These are phyloP conservation scores for Temnothorax nylanderi DNA, from an alignment of 1,140 invertebrate genomes.

Conservation along the genomic window DNA sequence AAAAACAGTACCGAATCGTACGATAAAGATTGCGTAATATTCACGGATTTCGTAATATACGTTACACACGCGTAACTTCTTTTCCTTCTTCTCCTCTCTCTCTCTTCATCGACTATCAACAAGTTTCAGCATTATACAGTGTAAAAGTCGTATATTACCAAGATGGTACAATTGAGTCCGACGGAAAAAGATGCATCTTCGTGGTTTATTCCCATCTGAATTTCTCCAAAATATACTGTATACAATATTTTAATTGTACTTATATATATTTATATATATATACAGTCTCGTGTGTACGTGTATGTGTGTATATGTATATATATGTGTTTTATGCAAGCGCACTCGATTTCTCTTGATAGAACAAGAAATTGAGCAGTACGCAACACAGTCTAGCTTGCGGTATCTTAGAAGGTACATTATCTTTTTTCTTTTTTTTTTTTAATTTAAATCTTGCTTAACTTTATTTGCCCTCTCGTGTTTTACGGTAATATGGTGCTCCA, in stretches of 20 bases:
- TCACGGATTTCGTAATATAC: constrained; percentile 61
- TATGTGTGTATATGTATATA: constrained; percentile 3
- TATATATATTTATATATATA: constrained; percentile 82
- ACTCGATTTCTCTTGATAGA: constrained; percentile 77
- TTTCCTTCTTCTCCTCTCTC: not conserved
- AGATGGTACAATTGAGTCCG: constrained; percentile 73
- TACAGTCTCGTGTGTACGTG: constrained; percentile 77
- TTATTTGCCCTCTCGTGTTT: constrained; percentile 58
- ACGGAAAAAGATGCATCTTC: constrained; percentile 73
- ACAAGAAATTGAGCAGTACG: constrained; percentile 83
- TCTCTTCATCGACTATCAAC: constrained; percentile 60
- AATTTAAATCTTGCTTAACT: constrained; percentile 61
- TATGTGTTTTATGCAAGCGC: constrained; percentile 74
- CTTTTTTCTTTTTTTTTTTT: constrained; percentile 61
- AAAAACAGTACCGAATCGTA: not conserved
- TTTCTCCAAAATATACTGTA: constrained; percentile 85
- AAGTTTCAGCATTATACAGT: constrained; percentile 64
- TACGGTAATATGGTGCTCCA: constrained; percentile 74
- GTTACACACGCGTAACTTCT: constrained; percentile 53
- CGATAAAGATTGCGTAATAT: constrained; percentile 45
- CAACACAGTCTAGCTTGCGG: constrained; percentile 78
- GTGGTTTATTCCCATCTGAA: constrained; percentile 82
- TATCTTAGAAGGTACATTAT: constrained; percentile 71
- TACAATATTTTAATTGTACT: constrained; percentile 85
- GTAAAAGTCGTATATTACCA: constrained; percentile 70